Percentiles rank a stretch among this genome's conserved stretches.
Evolutionary conservation across 2,888 invertebrate genomes (phyloP).

Genomic region (Drosophila glabriapex): DNA sequence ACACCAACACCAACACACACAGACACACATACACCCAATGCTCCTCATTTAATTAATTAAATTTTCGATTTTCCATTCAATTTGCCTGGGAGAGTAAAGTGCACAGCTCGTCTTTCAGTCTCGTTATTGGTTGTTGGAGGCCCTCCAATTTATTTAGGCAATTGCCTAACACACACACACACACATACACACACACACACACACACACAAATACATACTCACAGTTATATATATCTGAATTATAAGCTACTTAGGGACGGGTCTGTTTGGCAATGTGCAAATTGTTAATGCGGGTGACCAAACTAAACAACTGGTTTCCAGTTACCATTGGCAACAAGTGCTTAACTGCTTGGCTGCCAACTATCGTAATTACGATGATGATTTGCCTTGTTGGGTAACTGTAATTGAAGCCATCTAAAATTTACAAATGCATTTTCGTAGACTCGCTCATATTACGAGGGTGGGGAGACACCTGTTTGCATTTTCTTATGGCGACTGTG

Average conservation of each 20-base stretch:
- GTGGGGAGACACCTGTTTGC: conserved; percentile 54
- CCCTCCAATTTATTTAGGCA: conserved; percentile 25
- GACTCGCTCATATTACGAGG: conserved; percentile 20
- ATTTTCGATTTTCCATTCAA: conserved; percentile 51
- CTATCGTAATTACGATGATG: conserved; percentile 9
- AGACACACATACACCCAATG: background rate
- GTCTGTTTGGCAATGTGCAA: conserved; percentile 3
- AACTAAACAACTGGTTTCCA: conserved; percentile 18
- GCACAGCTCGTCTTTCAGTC: conserved; percentile 33
- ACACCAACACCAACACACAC: background rate
- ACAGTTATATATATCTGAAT: conserved; percentile 1
- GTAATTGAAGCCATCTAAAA: conserved; percentile 43
- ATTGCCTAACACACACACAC: conserved; percentile 3
- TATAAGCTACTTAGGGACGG: conserved; percentile 37
- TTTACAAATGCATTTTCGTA: conserved; percentile 18
- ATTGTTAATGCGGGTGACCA: conserved; percentile 14
- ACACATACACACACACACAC: background rate
- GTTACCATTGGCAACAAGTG: conserved; percentile 31
- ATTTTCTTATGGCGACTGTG: conserved; percentile 16
- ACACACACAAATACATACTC: background rate
- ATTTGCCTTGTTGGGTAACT: conserved; percentile 29
- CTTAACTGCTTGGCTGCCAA: background rate
- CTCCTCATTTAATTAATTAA: conserved; percentile 41
- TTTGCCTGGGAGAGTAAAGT: conserved; percentile 16
- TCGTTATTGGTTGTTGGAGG: background rate